phyloP scores from a whole-genome alignment of 2,797 vertebrate genomes.

The Acanthopagrus latus region DNA sequence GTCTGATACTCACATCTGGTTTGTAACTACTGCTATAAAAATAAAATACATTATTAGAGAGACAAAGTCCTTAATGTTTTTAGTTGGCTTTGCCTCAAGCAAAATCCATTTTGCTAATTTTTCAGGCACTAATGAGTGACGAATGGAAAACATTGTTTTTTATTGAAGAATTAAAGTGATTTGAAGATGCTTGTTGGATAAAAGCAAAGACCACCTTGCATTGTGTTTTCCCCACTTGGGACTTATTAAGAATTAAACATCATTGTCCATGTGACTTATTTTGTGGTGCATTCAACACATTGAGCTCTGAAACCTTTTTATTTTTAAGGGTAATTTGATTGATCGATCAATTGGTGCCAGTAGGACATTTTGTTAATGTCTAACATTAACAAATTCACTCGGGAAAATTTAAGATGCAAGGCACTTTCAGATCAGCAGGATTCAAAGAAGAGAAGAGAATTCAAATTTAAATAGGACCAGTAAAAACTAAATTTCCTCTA shows the following conservation, averaged over 20 bases:
- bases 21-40: conserved; percentile 12
- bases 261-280: not conserved
- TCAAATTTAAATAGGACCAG: too few species aligned
- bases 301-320: not conserved
- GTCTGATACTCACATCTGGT: conserved; percentile 16
- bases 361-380: too few species aligned
- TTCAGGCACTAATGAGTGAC: too few species aligned
- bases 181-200: not conserved
- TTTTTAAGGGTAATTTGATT: not conserved
- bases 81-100: not conserved
- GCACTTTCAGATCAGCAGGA: too few species aligned
- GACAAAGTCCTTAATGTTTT: not conserved
- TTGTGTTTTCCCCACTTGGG: not conserved
- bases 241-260: not conserved
- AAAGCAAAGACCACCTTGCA: not conserved
- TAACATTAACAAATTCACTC: too few species aligned
- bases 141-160: not conserved
- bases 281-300: not conserved
- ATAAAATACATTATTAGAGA: not conserved
- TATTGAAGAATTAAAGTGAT: not conserved
- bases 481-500: too few species aligned
- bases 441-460: too few species aligned
- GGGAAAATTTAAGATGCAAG: too few species aligned
- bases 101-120: not conserved
- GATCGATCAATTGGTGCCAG: too few species aligned